A percentile compares a stretch with the other conserved stretches of the same genome.
These are phyloP conservation scores for Pristiophorus japonicus DNA, from an alignment of 2,113 vertebrate species.

Conservation along the genomic window DNA sequence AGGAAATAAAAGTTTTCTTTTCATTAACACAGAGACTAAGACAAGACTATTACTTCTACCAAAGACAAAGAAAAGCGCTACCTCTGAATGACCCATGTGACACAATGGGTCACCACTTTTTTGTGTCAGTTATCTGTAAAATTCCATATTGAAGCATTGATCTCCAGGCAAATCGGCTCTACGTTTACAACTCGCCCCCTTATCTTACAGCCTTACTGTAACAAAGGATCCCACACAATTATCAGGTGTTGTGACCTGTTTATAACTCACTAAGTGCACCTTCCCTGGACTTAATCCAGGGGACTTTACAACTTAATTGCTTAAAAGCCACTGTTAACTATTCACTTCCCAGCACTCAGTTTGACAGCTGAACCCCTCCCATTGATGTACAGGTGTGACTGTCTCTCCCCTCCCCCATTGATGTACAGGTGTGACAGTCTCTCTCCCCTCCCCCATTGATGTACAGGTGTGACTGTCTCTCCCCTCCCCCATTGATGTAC, in stretches of 20 bases:
- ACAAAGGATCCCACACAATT: neutral
- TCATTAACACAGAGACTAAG: neutral
- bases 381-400: neutral
- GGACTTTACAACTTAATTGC: neutral
- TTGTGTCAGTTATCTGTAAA: neutral
- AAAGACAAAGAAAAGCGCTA: neutral
- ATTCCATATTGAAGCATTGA: neutral
- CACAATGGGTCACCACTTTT: neutral
- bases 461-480: neutral
- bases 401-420: neutral
- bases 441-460: neutral
- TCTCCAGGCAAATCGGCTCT: neutral
- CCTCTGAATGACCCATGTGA: neutral
- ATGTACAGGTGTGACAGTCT: neutral
- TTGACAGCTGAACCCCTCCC: neutral
- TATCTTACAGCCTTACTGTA: neutral
- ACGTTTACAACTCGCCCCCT: neutral
- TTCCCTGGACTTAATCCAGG: neutral
- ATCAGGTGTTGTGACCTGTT: neutral
- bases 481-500: too few relatives aligned
- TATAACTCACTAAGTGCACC: neutral
- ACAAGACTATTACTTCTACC: neutral
- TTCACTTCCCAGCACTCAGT: neutral
- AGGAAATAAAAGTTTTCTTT: neutral
- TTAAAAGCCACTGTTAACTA: neutral